These are phyloP conservation scores for Micropoecilia bifurca DNA, from an alignment of 2,797 vertebrate genomes.

Conservation along the genomic window DNA sequence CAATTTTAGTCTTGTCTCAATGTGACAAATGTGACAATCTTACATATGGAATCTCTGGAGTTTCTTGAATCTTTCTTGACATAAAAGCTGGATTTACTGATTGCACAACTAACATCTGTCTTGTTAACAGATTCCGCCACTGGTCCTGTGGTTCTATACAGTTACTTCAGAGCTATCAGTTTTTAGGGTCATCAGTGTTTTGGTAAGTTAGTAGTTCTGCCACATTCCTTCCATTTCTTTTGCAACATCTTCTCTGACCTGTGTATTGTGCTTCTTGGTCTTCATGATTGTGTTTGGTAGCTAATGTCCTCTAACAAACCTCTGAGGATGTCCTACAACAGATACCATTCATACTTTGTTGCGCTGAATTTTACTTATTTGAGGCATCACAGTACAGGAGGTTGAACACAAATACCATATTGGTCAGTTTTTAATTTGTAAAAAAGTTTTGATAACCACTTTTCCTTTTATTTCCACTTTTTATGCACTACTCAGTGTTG, in stretches of 20 bases:
- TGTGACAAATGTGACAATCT: neutral
- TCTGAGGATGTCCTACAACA: neutral
- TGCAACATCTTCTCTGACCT: neutral
- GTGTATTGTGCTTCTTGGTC: neutral
- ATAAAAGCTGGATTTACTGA: neutral
- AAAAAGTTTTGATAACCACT: neutral
- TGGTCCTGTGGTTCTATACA: neutral
- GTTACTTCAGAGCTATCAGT: neutral
- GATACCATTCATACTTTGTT: neutral
- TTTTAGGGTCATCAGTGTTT: neutral
- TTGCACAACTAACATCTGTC: neutral
- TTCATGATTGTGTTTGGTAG: neutral
- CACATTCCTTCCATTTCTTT: neutral
- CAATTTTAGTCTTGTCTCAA: neutral
- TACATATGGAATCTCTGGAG: neutral
- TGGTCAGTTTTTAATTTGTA: neutral
- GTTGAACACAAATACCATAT: neutral
- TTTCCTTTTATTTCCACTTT: neutral
- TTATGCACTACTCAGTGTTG: neutral
- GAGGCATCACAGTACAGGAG: neutral
- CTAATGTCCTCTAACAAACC: neutral
- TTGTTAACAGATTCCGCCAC: neutral
- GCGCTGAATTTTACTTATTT: neutral
- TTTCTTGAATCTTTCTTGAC: neutral
- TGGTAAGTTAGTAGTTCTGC: neutral